Evolutionary conservation across 1,140 invertebrate genomes (phyloP).

Genomic region (Caenorhabditis elegans): WBcel235 BX284604.4:14043001-14043500

Average conservation of each 20-base stretch:
- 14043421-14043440: too few relatives aligned
- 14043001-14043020: slow-evolving; percentile 59
- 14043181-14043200: slow-evolving; percentile 55
- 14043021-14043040: neutral
- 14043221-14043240: slow-evolving; percentile 59
- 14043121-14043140: neutral
- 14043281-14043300: slow-evolving; percentile 59
- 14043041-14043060: neutral
- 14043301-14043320: slow-evolving; percentile 62
- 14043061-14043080: neutral
- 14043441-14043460: too few relatives aligned
- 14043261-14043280: slow-evolving; percentile 60
- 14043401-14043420: too few relatives aligned
- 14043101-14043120: too few relatives aligned
- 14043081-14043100: too few relatives aligned
- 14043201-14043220: slow-evolving; percentile 60
- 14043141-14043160: neutral
- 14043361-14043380: neutral
- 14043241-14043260: slow-evolving; percentile 48
- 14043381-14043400: too few relatives aligned
- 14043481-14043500: too few relatives aligned
- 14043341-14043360: neutral
- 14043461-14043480: too few relatives aligned
- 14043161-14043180: slow-evolving; percentile 54
- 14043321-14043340: too few relatives aligned